Conservation (phyloP, 1,140 invertebrate species). For the Heliothis virescens region DNA sequence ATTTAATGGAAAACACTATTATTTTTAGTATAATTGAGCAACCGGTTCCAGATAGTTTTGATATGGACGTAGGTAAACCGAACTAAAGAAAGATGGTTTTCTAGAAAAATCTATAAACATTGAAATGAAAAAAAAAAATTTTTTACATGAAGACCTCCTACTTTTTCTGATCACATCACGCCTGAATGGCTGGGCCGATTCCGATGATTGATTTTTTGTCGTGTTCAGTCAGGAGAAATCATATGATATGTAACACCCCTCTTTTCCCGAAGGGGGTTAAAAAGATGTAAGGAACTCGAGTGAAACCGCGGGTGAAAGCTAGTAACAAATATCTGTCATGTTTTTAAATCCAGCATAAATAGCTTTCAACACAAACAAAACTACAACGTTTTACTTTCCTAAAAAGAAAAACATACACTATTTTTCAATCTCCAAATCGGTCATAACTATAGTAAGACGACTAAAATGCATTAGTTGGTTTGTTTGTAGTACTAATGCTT, state of each 20-base stretch:
- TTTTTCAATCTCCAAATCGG: slow-evolving; percentile 13
- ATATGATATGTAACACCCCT: too few relatives aligned
- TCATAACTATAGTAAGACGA: slow-evolving; percentile 24
- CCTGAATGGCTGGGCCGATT: too few relatives aligned
- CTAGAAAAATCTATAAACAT: background rate
- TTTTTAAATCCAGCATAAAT: background rate
- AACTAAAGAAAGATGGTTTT: slow-evolving; percentile 9
- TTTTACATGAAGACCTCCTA: too few relatives aligned
- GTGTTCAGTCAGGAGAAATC: background rate
- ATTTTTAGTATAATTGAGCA: slow-evolving; percentile 39
- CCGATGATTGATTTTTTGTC: too few relatives aligned
- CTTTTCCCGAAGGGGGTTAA: too few relatives aligned
- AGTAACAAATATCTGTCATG: background rate
- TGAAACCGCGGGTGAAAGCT: too few relatives aligned
- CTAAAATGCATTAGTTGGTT: slow-evolving; percentile 23
- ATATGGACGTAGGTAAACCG: background rate
- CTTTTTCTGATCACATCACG: too few relatives aligned
- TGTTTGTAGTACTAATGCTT: slow-evolving; percentile 41
- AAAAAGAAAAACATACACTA: background rate
- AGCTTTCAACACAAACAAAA: background rate
- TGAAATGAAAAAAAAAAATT: too few relatives aligned
- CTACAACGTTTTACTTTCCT: background rate
- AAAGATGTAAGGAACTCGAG: too few relatives aligned
- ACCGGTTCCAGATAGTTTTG: slow-evolving; percentile 4
- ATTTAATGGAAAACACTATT: slow-evolving; percentile 45